These are phyloP conservation scores for Lethrus apterus DNA, from an alignment of 1,140 invertebrate species.

Conservation along the genomic window DNA sequence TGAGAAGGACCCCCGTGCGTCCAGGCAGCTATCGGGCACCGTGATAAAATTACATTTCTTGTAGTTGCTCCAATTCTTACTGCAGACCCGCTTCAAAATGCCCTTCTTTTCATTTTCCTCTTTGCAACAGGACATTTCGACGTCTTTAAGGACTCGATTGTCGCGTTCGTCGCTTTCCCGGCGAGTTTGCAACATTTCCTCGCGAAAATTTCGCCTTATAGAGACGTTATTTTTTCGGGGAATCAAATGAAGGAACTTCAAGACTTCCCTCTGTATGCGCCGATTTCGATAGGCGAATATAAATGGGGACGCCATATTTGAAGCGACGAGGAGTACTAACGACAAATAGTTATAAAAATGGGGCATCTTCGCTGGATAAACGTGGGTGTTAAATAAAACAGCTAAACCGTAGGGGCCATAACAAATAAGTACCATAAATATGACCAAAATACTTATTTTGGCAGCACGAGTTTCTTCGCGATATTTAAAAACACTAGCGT, in stretches of 20 bases:
- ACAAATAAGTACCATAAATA: slow-evolving; percentile 63
- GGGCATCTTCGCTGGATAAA: slow-evolving; percentile 39
- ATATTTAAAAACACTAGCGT: slow-evolving; percentile 74
- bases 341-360: slow-evolving; percentile 45
- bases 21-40: slow-evolving; percentile 35
- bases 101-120: slow-evolving; percentile 32
- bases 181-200: neutral
- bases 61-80: slow-evolving; percentile 32
- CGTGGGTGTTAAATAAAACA: slow-evolving; percentile 42
- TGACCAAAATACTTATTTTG: slow-evolving; percentile 64
- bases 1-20: slow-evolving; percentile 35
- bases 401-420: slow-evolving; percentile 60
- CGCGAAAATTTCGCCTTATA: neutral
- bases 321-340: slow-evolving; percentile 58
- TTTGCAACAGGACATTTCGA: slow-evolving; percentile 21
- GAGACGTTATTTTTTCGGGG: slow-evolving; percentile 27
- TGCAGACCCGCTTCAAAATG: slow-evolving; percentile 35
- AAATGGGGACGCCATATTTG: slow-evolving; percentile 64
- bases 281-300: slow-evolving; percentile 72
- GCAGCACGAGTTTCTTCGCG: slow-evolving; percentile 75
- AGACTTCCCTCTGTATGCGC: slow-evolving; percentile 63
- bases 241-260: slow-evolving; percentile 50
- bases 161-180: slow-evolving; percentile 1
- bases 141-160: neutral
- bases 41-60: slow-evolving; percentile 39